Conservation (phyloP, 1,140 invertebrate genomes). For the Psix sp. region DNA sequence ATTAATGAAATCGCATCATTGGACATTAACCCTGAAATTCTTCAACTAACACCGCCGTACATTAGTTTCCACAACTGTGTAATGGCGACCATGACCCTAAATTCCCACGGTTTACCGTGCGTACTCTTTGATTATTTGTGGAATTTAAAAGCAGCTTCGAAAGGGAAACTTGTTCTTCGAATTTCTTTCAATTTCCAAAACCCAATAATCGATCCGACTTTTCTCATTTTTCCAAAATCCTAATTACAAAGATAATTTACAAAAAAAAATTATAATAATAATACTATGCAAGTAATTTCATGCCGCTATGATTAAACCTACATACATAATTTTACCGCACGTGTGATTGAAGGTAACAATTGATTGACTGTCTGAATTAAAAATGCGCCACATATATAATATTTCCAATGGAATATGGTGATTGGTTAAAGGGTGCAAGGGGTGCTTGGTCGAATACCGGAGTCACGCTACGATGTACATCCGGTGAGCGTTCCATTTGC, state of each 20-base stretch:
- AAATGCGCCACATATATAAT: slow-evolving; percentile 14
- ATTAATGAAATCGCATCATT: too few species aligned
- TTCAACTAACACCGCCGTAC: too few species aligned
- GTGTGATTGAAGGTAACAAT: background rate
- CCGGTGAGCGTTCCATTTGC: slow-evolving; percentile 64
- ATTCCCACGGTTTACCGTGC: slow-evolving; percentile 57
- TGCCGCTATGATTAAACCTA: too few species aligned
- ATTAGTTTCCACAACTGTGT: slow-evolving; percentile 56
- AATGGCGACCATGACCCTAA: slow-evolving; percentile 54
- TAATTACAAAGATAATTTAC: too few species aligned
- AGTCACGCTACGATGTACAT: slow-evolving; percentile 71
- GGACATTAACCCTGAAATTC: too few species aligned
- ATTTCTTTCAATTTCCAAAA: slow-evolving; percentile 19
- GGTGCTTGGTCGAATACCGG: slow-evolving; percentile 63
- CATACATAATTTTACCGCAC: too few species aligned
- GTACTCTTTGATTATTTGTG: slow-evolving; percentile 53
- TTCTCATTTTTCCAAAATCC: too few species aligned
- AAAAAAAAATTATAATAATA: too few species aligned
- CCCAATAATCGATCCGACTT: slow-evolving; percentile 21
- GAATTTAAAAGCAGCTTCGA: slow-evolving; percentile 52
- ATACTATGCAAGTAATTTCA: too few species aligned
- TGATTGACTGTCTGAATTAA: background rate
- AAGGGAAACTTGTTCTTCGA: slow-evolving; percentile 25
- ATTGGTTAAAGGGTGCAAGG: slow-evolving; percentile 41
- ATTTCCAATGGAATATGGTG: slow-evolving; percentile 44